A percentile compares a stretch with the other conserved stretches of the same genome.
Evolutionary conservation across 1,140 invertebrate genomes (phyloP).

Genomic region (Campoletis sonorensis): DNA sequence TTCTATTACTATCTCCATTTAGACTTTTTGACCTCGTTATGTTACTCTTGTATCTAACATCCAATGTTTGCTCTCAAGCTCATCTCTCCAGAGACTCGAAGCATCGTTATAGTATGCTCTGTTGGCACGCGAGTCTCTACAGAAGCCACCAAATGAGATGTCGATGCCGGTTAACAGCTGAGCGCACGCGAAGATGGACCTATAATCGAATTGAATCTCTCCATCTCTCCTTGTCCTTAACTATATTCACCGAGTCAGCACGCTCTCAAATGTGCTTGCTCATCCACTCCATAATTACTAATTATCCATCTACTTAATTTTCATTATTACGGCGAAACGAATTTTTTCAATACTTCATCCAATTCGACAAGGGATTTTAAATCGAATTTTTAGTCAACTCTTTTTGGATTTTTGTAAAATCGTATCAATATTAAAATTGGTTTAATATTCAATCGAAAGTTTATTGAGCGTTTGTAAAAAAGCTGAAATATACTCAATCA

Average conservation of each 20-base stretch:
- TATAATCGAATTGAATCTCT: slow-evolving; percentile 6
- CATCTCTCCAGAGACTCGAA: not conserved
- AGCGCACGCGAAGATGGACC: slow-evolving; percentile 1
- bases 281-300: not conserved
- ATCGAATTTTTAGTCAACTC: no score
- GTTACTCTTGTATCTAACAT: not conserved
- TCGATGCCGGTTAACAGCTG: not conserved
- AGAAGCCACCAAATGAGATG: not conserved
- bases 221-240: not conserved
- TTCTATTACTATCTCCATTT: not conserved
- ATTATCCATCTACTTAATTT: not conserved
- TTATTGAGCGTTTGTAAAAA: no score
- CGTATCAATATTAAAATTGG: no score
- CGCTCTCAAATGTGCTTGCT: not conserved
- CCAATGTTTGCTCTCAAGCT: not conserved
- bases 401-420: no score
- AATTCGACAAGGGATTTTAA: no score
- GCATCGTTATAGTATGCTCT: not conserved
- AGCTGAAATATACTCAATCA: no score
- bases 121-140: not conserved
- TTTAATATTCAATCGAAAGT: no score
- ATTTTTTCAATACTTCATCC: no score
- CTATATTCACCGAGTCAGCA: not conserved
- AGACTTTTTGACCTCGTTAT: not conserved
- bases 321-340: no score